A percentile compares a stretch with the other conserved stretches of the same genome.
Evolutionary conservation across 2,888 invertebrate genomes (phyloP).

Genomic region (Caenorhabditis sp.): DNA sequence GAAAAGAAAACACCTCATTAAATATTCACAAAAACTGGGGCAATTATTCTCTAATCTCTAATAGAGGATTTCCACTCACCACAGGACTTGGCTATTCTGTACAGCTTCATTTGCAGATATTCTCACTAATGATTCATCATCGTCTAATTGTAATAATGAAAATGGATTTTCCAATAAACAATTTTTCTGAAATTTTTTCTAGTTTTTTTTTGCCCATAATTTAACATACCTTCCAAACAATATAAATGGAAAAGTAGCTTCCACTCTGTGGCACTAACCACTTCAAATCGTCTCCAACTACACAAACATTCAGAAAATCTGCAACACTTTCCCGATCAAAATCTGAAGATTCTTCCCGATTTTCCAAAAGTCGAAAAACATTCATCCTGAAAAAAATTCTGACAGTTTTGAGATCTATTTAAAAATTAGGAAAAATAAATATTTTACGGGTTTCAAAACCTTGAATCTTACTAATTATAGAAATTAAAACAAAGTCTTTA

Average conservation of each 20-base stretch:
- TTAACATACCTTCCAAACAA: not conserved
- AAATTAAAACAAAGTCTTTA: not conserved
- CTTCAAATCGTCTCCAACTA: not conserved
- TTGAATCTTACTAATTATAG: too few relatives aligned
- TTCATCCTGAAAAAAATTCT: too few relatives aligned
- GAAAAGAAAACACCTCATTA: too few relatives aligned
- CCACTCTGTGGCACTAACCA: not conserved
- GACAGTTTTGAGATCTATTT: too few relatives aligned
- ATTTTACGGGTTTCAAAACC: too few relatives aligned
- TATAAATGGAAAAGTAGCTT: not conserved
- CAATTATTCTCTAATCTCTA: too few relatives aligned
- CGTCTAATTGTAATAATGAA: not conserved
- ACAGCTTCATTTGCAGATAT: not conserved
- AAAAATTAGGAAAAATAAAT: too few relatives aligned
- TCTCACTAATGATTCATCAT: not conserved
- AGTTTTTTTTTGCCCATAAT: not conserved
- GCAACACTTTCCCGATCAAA: not conserved
- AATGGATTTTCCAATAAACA: not conserved
- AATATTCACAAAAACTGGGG: too few relatives aligned
- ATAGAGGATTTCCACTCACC: too few relatives aligned
- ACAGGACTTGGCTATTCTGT: not conserved
- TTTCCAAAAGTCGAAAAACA: not conserved
- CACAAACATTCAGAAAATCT: not conserved
- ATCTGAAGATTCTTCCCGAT: not conserved
- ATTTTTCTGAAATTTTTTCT: not conserved